Conservation (phyloP, 2,888 invertebrate genomes). For the Thereva nobilitata region DNA sequence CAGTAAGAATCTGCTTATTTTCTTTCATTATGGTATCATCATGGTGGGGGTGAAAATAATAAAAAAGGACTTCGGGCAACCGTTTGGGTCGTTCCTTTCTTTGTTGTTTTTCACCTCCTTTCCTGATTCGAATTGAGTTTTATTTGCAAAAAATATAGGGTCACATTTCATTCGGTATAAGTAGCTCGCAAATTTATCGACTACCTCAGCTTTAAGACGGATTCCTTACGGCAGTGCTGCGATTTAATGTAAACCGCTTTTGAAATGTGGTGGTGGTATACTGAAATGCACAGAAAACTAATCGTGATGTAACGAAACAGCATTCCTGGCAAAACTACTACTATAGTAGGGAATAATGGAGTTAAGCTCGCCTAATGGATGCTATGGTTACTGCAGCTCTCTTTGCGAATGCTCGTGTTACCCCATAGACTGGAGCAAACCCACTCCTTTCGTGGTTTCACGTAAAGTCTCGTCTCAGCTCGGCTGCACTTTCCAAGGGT, state of each 20-base stretch:
- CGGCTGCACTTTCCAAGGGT: constrained; percentile 24
- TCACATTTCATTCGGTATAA: too few relatives aligned
- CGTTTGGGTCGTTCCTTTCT: constrained; percentile 6
- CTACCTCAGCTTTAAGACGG: too few relatives aligned
- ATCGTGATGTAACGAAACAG: constrained; percentile 32
- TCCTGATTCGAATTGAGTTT: neutral
- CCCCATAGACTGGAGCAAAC: constrained; percentile 13
- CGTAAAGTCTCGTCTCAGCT: constrained; percentile 22
- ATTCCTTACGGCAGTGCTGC: too few relatives aligned
- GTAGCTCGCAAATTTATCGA: too few relatives aligned
- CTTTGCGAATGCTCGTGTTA: constrained; percentile 24
- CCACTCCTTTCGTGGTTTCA: constrained; percentile 22
- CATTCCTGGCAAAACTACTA: constrained; percentile 28
- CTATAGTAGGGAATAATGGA: constrained; percentile 32
- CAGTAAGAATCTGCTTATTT: constrained; percentile 25
- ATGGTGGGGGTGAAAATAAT: constrained; percentile 20
- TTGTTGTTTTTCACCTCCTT: constrained; percentile 7
- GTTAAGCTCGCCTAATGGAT: constrained; percentile 33
- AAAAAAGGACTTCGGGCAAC: constrained; percentile 22
- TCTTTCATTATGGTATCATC: neutral
- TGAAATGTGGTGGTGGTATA: too few relatives aligned
- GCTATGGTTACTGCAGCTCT: constrained; percentile 30
- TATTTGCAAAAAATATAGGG: too few relatives aligned
- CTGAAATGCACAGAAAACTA: constrained; percentile 29
- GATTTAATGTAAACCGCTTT: too few relatives aligned